Conservation (phyloP, 35 echinoderm and acorn worm species). For the Antedon bifida region DNA sequence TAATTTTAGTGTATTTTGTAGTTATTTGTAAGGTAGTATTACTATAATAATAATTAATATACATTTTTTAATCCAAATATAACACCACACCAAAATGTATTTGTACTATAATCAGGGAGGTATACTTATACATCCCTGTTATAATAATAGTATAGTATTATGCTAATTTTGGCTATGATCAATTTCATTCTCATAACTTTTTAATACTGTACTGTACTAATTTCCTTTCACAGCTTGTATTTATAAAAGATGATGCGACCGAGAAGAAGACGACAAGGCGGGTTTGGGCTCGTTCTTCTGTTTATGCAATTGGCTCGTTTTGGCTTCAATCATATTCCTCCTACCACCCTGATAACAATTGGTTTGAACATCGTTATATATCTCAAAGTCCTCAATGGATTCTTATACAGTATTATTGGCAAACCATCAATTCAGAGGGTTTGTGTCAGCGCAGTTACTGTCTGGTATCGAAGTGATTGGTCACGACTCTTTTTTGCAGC, state of each 20-base stretch:
- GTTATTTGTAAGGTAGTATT: too few species aligned
- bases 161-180: too few species aligned
- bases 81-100: too few species aligned
- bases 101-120: too few species aligned
- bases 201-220: too few species aligned
- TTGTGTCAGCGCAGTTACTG: constrained; percentile 55
- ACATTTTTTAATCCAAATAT: too few species aligned
- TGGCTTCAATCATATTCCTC: constrained; percentile 62
- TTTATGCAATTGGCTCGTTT: constrained; percentile 48
- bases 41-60: too few species aligned
- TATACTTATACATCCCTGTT: too few species aligned
- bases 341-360: constrained; percentile 58
- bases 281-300: constrained; percentile 50
- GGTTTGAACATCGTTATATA: constrained; percentile 56
- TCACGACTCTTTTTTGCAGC: constrained; percentile 58
- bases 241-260: constrained; percentile 8
- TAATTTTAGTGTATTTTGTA: too few species aligned
- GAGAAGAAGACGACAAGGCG: constrained; percentile 17
- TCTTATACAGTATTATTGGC: constrained; percentile 9
- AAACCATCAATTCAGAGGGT: constrained; percentile 40
- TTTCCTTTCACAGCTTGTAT: too few species aligned
- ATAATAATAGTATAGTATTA: too few species aligned
- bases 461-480: constrained; percentile 80
- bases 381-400: constrained; percentile 2
- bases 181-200: too few species aligned